Evolutionary conservation across 92 coral and sea anemone genomes (phyloP).

Genomic region (Scolanthus callimorphus): DNA sequence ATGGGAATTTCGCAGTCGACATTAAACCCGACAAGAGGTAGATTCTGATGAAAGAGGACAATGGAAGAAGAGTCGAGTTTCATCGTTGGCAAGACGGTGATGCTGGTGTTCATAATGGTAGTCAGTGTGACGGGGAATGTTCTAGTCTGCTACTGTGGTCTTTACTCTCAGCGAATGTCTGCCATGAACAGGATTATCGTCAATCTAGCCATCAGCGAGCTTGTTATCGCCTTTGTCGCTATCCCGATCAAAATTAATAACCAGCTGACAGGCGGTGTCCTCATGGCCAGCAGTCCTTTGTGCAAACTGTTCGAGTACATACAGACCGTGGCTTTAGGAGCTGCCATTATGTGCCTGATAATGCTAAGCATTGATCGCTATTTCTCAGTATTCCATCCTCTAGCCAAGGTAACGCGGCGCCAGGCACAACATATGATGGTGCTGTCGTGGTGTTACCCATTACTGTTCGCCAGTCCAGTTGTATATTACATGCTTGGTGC

Average conservation of each 20-base stretch:
- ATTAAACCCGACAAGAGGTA: too few species aligned
- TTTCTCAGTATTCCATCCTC: slow-evolving; percentile 77
- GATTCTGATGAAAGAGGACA: too few species aligned
- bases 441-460: slow-evolving; percentile 90
- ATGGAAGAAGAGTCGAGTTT: too few species aligned
- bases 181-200: slow-evolving; percentile 97
- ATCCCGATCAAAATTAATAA: slow-evolving; percentile 80
- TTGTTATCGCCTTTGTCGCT: slow-evolving; percentile 61
- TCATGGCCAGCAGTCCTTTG: slow-evolving; percentile 53
- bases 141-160: slow-evolving; percentile 91
- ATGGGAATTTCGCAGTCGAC: too few species aligned
- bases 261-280: slow-evolving; percentile 63
- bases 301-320: slow-evolving; percentile 85
- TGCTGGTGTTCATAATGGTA: slow-evolving; percentile 60
- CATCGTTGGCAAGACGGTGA: slow-evolving; percentile 75
- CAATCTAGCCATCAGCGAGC: slow-evolving; percentile 88
- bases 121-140: slow-evolving; percentile 75
- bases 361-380: slow-evolving; percentile 89
- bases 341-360: slow-evolving; percentile 68
- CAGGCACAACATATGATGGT: slow-evolving; percentile 95
- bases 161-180: slow-evolving; percentile 78
- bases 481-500: slow-evolving; percentile 83
- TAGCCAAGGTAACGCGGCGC: slow-evolving; percentile 88
- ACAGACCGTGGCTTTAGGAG: slow-evolving; percentile 85
- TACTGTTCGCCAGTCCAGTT: slow-evolving; percentile 87